A percentile compares a stretch with the other conserved stretches of the same genome.
These are phyloP conservation scores for Girardia tigrina DNA, from an alignment of 2,888 invertebrate genomes.

Conservation along the genomic window DNA sequence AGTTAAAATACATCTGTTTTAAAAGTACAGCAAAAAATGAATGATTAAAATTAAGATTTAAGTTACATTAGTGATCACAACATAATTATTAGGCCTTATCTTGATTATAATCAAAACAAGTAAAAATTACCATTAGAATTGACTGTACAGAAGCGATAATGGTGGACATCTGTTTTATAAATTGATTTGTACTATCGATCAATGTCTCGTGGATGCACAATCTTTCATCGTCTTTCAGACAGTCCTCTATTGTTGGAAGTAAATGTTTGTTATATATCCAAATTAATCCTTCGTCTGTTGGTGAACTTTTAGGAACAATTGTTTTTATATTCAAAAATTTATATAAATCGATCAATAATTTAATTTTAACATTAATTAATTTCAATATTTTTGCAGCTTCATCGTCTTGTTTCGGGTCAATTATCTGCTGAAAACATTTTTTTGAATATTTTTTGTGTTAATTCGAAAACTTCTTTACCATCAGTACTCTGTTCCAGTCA, in stretches of 20 bases:
- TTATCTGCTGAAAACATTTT: background rate
- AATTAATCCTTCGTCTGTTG: background rate
- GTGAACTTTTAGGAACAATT: background rate
- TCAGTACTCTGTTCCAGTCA: slow-evolving; percentile 38
- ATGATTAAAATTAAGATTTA: too few species aligned
- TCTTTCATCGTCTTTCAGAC: background rate
- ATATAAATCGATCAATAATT: background rate
- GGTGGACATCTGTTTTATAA: too few species aligned
- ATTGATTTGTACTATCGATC: background rate
- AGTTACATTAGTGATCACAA: too few species aligned
- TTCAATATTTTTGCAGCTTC: background rate
- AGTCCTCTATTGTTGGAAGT: background rate
- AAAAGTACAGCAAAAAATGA: too few species aligned
- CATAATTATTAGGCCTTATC: too few species aligned
- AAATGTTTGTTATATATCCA: slow-evolving; percentile 19
- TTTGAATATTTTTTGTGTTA: background rate
- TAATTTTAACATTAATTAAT: background rate
- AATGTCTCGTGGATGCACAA: background rate
- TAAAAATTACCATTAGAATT: too few species aligned
- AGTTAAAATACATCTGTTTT: too few species aligned
- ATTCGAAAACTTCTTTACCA: background rate
- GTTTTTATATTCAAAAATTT: background rate
- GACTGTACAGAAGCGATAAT: too few species aligned
- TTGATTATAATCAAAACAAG: too few species aligned
- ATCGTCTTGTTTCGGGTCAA: background rate